A percentile compares a stretch with the other conserved stretches of the same genome.
phyloP scores from a whole-genome alignment of 2,113 vertebrate species.

The Hypocryptadius cinnamomeus region DNA sequence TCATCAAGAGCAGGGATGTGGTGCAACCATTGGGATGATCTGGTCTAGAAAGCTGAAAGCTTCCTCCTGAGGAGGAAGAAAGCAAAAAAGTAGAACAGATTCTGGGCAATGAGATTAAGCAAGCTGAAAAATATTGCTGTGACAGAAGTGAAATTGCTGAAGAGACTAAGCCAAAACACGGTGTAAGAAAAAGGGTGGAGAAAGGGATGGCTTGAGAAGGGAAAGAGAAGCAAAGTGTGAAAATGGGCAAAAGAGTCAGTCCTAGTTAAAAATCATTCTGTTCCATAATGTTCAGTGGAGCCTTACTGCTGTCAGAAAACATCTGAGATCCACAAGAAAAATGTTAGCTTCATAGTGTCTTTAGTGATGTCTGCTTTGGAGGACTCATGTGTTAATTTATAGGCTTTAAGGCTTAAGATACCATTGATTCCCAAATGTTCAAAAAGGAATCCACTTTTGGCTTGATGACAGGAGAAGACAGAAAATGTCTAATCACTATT shows the following conservation, averaged over 20 bases:
- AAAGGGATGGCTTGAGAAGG: background rate
- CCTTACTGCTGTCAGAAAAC: background rate
- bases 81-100: background rate
- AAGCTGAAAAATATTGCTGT: background rate
- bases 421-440: background rate
- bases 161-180: background rate
- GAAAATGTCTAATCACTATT: background rate
- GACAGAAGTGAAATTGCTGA: background rate
- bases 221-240: background rate
- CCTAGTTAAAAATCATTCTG: background rate
- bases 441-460: background rate
- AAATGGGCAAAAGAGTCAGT: background rate
- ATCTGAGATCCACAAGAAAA: background rate
- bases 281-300: background rate
- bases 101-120: background rate
- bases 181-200: background rate
- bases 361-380: background rate
- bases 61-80: background rate
- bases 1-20: background rate
- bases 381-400: background rate
- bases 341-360: accelerated
- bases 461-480: background rate
- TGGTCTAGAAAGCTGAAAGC: background rate
- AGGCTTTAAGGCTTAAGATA: background rate
- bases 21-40: background rate